These are phyloP conservation scores for Yponomeuta sedellus DNA, from an alignment of 2,888 invertebrate species.

Conservation along the genomic window DNA sequence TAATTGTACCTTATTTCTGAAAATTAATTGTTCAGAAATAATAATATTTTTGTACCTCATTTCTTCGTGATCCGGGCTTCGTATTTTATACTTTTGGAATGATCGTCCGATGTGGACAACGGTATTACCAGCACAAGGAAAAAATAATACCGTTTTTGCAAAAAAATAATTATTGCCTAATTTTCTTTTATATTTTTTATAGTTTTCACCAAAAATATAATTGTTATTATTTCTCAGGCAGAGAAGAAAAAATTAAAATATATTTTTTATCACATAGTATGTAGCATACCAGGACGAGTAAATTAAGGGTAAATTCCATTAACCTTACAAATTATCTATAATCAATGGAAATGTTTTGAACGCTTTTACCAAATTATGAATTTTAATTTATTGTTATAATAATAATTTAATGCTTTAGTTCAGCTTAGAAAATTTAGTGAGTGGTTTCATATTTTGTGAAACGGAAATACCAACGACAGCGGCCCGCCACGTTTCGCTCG, in stretches of 20 bases:
- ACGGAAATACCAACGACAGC: constrained; percentile 49
- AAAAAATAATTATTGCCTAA: background rate
- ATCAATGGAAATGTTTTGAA: no score
- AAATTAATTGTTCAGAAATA: no score
- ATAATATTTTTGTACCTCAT: background rate
- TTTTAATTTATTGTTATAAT: background rate
- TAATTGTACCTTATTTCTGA: no score
- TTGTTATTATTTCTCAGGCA: no score
- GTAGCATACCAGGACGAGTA: no score
- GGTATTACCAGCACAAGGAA: constrained; percentile 5
- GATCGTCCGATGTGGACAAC: background rate
- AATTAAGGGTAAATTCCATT: no score
- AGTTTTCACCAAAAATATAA: no score
- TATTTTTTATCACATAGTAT: no score
- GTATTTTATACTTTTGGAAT: background rate
- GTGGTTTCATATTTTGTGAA: constrained; percentile 6
- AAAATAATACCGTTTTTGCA: constrained; percentile 28
- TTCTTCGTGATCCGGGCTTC: background rate
- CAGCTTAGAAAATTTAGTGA: constrained; percentile 16
- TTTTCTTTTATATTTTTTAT: no score
- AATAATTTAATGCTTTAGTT: background rate
- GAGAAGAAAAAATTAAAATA: no score
- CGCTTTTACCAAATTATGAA: background rate
- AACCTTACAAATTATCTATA: no score
- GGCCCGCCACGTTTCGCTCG: constrained; percentile 69